phyloP scores from a whole-genome alignment of 2,888 invertebrate species.

The Hoplodrina ambigua region DNA sequence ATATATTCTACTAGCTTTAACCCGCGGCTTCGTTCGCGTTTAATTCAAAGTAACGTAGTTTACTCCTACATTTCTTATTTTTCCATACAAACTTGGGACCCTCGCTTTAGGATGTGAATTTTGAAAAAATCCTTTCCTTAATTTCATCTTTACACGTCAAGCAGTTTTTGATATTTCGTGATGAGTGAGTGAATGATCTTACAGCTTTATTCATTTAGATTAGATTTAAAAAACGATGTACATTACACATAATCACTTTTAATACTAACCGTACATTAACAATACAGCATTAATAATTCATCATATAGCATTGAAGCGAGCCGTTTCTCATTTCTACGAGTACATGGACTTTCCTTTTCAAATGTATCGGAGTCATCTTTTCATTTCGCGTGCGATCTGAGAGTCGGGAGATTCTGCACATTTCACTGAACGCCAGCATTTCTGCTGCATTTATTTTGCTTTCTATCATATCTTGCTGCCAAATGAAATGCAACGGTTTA shows the following conservation, averaged over 20 bases:
- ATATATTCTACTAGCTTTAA: too few species aligned
- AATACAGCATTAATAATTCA: constrained; percentile 15
- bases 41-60: too few species aligned
- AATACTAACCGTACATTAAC: constrained; percentile 17
- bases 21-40: too few species aligned
- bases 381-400: constrained; percentile 58
- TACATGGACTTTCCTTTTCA: constrained; percentile 57
- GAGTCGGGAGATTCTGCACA: constrained; percentile 50
- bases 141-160: too few species aligned
- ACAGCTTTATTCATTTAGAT: too few species aligned
- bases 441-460: constrained; percentile 51
- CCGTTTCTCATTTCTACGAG: constrained; percentile 42
- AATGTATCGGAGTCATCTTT: constrained; percentile 55
- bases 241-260: neutral
- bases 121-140: too few species aligned
- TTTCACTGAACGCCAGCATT: constrained; percentile 54
- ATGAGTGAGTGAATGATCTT: too few species aligned
- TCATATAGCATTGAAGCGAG: constrained; percentile 38
- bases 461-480: constrained; percentile 37
- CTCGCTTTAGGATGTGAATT: too few species aligned
- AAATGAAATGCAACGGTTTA: constrained; percentile 46
- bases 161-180: too few species aligned
- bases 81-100: too few species aligned
- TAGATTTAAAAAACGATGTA: too few species aligned
- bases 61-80: too few species aligned